Evolutionary conservation across 1,140 invertebrate genomes (phyloP).

Genomic region (Drosophila subobscura): DNA sequence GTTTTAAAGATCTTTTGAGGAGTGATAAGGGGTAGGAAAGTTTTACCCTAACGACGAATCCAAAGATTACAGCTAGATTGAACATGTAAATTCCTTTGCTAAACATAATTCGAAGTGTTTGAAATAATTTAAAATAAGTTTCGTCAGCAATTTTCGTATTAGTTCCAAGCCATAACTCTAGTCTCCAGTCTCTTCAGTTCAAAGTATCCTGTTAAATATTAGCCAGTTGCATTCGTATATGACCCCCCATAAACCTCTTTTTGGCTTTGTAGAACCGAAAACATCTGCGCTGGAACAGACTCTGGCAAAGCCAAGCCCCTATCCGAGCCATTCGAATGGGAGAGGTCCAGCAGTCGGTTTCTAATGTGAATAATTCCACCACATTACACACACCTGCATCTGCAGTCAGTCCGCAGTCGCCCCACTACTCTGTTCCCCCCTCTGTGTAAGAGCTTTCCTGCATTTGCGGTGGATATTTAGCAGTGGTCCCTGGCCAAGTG

Average conservation of each 20-base stretch:
- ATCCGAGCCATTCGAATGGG: conserved; percentile 32
- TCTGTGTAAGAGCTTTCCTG: conserved; percentile 12
- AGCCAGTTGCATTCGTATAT: conserved; percentile 2
- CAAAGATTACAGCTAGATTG: too few species aligned
- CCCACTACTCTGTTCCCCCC: neutral
- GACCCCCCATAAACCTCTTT: conserved; percentile 4
- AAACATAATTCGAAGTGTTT: too few species aligned
- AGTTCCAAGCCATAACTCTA: too few species aligned
- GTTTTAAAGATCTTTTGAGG: neutral
- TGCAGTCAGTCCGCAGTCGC: too few species aligned
- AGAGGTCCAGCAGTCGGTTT: conserved; percentile 23
- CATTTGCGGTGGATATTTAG: conserved; percentile 46
- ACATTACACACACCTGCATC: conserved; percentile 29
- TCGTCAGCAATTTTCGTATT: too few species aligned
- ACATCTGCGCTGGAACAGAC: conserved; percentile 29
- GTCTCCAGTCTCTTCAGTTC: too few species aligned
- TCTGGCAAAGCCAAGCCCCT: conserved; percentile 16
- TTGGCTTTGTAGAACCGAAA: conserved; percentile 10
- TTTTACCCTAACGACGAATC: too few species aligned
- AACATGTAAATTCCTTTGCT: too few species aligned
- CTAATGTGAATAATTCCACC: conserved; percentile 50
- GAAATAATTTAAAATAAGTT: too few species aligned
- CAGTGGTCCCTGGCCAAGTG: conserved; percentile 47
- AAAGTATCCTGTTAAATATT: conserved; percentile 10
- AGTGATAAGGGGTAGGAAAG: too few species aligned